A percentile compares a stretch with the other conserved stretches of the same genome.
These are phyloP conservation scores for Eristalis arbustorum DNA, from an alignment of 2,888 invertebrate genomes.

Conservation along the genomic window DNA sequence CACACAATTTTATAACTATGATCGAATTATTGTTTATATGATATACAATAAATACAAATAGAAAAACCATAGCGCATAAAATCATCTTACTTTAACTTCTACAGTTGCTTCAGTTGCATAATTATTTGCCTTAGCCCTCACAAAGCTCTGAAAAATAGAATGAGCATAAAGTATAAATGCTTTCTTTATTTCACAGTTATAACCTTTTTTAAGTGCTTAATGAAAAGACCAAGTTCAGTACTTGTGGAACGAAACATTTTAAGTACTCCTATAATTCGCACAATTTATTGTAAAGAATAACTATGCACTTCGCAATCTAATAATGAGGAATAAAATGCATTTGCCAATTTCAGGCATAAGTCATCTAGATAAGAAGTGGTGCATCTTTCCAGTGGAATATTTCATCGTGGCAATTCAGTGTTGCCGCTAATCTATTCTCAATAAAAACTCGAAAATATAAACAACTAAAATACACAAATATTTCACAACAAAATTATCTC, in stretches of 20 bases:
- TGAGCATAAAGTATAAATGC: not conserved
- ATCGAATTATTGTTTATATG: not conserved
- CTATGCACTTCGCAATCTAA: too few relatives aligned
- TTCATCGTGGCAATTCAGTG: too few relatives aligned
- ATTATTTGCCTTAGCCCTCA: conserved; percentile 77
- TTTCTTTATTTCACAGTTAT: not conserved
- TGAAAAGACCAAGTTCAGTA: not conserved
- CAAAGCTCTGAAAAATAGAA: conserved; percentile 76
- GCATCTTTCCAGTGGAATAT: too few relatives aligned
- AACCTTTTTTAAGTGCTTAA: not conserved
- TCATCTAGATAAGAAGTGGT: too few relatives aligned
- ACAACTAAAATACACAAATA: too few relatives aligned
- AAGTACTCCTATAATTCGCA: not conserved
- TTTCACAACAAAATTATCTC: too few relatives aligned
- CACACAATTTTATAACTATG: too few relatives aligned
- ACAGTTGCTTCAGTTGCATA: conserved; percentile 80
- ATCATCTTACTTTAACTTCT: conserved; percentile 78
- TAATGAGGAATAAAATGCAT: too few relatives aligned
- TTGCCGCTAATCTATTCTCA: too few relatives aligned
- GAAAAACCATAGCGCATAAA: not conserved
- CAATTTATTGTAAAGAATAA: not conserved
- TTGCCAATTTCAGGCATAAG: too few relatives aligned
- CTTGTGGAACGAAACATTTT: not conserved
- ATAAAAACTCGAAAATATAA: too few relatives aligned
- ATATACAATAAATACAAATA: not conserved